Conservation (phyloP, 2,797 vertebrate species). For the Anguilla megastoma region DNA sequence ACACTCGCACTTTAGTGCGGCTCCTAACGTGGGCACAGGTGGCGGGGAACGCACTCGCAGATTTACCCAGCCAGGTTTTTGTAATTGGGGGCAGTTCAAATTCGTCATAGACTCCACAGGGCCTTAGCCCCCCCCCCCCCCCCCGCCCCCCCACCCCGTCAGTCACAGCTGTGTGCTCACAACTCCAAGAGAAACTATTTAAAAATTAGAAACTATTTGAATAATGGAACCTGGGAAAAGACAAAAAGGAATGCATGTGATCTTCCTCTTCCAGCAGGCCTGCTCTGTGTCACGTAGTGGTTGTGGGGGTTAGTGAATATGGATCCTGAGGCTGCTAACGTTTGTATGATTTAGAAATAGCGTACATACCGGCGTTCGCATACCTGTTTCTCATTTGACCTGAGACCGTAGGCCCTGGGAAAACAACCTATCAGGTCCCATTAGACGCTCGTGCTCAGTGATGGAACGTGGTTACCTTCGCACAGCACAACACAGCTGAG, state of each 20-base stretch:
- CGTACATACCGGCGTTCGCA: neutral
- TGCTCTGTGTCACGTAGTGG: neutral
- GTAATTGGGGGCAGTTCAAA: neutral
- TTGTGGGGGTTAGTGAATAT: neutral
- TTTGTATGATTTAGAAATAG: constrained; percentile 7
- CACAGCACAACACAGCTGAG: neutral
- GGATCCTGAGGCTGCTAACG: neutral
- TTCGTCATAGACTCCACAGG: neutral
- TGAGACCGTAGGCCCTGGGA: neutral
- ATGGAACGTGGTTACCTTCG: neutral
- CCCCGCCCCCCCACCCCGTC: too few species aligned
- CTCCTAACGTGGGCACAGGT: neutral
- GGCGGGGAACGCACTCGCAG: neutral
- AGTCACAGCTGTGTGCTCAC: neutral
- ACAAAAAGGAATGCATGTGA: neutral
- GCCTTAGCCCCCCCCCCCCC: neutral
- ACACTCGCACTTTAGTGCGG: neutral
- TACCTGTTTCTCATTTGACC: constrained; percentile 10
- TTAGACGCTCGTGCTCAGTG: neutral
- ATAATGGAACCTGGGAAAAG: neutral
- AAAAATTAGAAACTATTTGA: neutral
- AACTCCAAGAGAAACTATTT: neutral
- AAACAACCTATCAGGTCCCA: neutral
- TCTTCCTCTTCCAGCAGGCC: neutral
- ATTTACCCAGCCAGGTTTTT: neutral